Conservation (phyloP, 2,113 vertebrate genomes). For the Onychostruthus taczanowskii region DNA sequence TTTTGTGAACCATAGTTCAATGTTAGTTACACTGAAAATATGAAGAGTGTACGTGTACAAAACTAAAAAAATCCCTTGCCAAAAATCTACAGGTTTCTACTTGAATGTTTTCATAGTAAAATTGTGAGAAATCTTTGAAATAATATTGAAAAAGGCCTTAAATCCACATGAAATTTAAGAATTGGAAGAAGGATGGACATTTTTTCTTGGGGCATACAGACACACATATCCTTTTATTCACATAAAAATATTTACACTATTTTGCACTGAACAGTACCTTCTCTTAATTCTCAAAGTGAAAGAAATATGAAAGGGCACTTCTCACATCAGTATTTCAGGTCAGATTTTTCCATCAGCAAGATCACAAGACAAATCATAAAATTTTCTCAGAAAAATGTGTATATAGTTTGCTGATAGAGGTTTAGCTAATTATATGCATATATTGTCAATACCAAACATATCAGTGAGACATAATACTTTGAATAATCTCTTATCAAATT, state of each 20-base stretch:
- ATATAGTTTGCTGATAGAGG: not conserved
- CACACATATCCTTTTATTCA: not conserved
- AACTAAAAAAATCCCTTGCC: not conserved
- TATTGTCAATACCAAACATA: not conserved
- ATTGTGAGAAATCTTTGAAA: not conserved
- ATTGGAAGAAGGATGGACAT: not conserved
- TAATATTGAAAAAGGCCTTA: not conserved
- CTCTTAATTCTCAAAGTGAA: not conserved
- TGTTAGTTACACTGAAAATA: not conserved
- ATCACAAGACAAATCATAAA: not conserved
- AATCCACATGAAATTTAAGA: not conserved
- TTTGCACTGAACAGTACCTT: not conserved
- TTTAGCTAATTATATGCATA: not conserved
- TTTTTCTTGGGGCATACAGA: not conserved
- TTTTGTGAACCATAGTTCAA: not conserved
- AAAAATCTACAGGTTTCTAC: not conserved
- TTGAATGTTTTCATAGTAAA: not conserved
- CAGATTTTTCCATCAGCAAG: not conserved
- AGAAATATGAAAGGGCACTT: not conserved
- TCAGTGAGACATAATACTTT: not conserved
- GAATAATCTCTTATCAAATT: not conserved
- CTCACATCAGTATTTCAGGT: not conserved
- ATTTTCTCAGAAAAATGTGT: not conserved
- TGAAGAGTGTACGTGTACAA: not conserved
- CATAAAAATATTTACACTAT: not conserved